phyloP scores from a whole-genome alignment of 2,113 vertebrate species.

The Desmodus rotundus region DNA sequence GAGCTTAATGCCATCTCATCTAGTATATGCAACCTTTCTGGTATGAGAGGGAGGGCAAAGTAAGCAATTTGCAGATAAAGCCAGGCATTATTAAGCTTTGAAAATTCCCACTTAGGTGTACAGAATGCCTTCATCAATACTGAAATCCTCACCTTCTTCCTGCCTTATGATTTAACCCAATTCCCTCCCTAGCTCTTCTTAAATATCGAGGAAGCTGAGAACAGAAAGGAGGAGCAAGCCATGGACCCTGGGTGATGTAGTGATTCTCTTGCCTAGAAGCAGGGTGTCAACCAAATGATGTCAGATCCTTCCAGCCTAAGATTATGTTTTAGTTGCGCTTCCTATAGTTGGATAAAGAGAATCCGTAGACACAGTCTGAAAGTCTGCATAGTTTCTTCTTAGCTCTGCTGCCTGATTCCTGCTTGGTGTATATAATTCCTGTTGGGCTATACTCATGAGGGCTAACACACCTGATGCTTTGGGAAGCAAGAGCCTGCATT shows the following conservation, averaged over 20 bases:
- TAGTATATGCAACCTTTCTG: background rate
- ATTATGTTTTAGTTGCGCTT: background rate
- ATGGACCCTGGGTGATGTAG: background rate
- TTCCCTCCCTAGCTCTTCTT: background rate
- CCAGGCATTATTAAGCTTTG: background rate
- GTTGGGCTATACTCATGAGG: background rate
- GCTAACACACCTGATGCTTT: background rate
- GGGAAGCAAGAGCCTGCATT: background rate
- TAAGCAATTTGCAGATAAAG: background rate
- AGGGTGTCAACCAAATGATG: background rate
- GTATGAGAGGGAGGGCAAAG: background rate
- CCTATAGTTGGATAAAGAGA: background rate
- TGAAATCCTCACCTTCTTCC: background rate
- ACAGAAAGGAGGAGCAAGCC: background rate
- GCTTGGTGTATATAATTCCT: background rate
- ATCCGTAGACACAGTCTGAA: background rate
- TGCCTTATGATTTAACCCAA: background rate
- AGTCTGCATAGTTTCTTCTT: background rate
- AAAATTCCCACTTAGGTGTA: background rate
- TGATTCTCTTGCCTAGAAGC: background rate
- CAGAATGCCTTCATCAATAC: rapidly evolving
- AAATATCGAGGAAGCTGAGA: background rate
- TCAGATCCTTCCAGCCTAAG: background rate
- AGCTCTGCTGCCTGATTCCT: background rate
- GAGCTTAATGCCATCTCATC: background rate